Evolutionary conservation across 2,797 vertebrate species (phyloP).

Genomic region (Balearica regulorum): DNA sequence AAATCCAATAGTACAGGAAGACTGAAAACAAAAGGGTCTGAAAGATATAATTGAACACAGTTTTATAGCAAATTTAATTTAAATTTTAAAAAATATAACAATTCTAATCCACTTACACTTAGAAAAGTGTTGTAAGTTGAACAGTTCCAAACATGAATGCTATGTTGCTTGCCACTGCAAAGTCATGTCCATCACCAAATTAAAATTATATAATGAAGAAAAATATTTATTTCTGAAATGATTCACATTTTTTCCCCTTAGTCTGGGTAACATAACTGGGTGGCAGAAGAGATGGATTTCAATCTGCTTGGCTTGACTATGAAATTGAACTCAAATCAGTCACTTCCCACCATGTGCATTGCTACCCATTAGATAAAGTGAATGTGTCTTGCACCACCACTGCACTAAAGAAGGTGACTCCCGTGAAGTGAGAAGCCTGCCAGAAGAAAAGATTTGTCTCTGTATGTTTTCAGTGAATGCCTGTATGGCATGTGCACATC

Average conservation of each 20-base stretch:
- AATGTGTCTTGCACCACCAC: background rate
- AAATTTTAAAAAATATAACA: background rate
- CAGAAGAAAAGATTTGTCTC: background rate
- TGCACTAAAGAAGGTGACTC: background rate
- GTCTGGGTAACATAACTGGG: background rate
- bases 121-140: background rate
- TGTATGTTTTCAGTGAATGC: background rate
- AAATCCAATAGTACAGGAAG: background rate
- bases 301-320: background rate
- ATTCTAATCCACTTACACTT: background rate
- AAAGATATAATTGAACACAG: background rate
- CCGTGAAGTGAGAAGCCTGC: background rate
- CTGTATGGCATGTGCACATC: too few relatives aligned
- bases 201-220: background rate
- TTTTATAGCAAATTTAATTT: background rate
- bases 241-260: background rate
- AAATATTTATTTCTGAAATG: background rate
- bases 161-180: background rate
- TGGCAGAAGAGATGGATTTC: background rate
- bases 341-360: background rate
- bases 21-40: background rate
- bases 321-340: too few relatives aligned
- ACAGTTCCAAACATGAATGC: conserved; percentile 33
- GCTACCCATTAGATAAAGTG: too few relatives aligned
- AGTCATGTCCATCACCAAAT: background rate